Percentiles rank a stretch among this genome's conserved stretches.
These are phyloP conservation scores for Amphiprion clarkii DNA, from an alignment of 2,797 vertebrate species.

Conservation along the genomic window DNA sequence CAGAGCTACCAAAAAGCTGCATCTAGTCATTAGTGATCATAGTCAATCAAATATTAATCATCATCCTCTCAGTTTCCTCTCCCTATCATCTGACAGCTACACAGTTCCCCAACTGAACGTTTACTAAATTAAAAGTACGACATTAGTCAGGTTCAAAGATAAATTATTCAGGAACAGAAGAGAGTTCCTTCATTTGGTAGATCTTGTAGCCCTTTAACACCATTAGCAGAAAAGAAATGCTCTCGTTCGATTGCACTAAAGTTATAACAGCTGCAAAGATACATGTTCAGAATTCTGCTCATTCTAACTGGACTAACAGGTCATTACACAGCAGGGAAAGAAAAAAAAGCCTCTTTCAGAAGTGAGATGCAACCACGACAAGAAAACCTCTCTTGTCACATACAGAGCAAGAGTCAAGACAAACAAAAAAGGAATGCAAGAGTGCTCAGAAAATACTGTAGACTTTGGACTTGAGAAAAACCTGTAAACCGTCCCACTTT, in stretches of 20 bases:
- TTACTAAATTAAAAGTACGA: conserved; percentile 66
- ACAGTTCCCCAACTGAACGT: conserved; percentile 47
- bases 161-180: conserved; percentile 67
- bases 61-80: conserved; percentile 75
- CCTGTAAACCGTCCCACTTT: conserved; percentile 18
- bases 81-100: conserved; percentile 71
- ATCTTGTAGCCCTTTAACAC: conserved; percentile 15
- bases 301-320: background rate
- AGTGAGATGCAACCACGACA: background rate
- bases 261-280: conserved; percentile 30
- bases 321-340: background rate
- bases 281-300: background rate
- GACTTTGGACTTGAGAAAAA: conserved; percentile 60
- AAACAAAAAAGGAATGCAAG: conserved; percentile 25
- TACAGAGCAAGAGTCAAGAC: conserved; percentile 16
- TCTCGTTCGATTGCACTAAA: conserved; percentile 5
- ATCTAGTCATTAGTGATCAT: conserved; percentile 27
- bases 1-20: conserved; percentile 15
- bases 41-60: conserved; percentile 83
- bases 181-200: conserved; percentile 39
- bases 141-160: conserved; percentile 36
- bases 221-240: conserved; percentile 7
- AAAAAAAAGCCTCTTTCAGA: conserved; percentile 2
- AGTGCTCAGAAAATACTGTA: conserved; percentile 22
- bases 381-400: conserved; percentile 16